These are phyloP conservation scores for Musca domestica DNA, from an alignment of 1,140 invertebrate genomes.

Conservation along the genomic window DNA sequence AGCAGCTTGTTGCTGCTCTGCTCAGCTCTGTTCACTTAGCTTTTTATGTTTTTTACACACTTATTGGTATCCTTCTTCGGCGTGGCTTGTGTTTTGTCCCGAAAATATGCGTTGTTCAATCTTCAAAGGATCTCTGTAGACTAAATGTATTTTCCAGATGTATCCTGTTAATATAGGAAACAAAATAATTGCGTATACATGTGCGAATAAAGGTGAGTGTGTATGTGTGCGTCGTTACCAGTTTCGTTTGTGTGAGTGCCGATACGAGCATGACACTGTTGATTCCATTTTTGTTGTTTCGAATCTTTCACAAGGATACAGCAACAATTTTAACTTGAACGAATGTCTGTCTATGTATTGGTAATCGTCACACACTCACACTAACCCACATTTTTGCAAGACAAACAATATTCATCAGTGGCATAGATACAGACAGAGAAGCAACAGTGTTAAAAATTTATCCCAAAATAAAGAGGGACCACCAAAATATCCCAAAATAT, in stretches of 20 bases:
- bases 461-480: background rate
- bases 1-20: too few species aligned
- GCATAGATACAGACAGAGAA: constrained; percentile 9
- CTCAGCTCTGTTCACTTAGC: too few species aligned
- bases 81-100: background rate
- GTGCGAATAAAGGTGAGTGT: background rate
- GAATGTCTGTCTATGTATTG: background rate
- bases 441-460: constrained; percentile 9
- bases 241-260: background rate
- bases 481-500: background rate
- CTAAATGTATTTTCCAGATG: constrained; percentile 20
- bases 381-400: too few species aligned
- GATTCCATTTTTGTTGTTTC: too few species aligned
- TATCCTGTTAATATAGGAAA: constrained; percentile 22
- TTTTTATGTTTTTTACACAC: too few species aligned
- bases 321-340: constrained; percentile 7
- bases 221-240: background rate
- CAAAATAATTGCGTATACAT: background rate
- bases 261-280: too few species aligned
- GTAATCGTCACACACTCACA: background rate
- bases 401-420: too few species aligned
- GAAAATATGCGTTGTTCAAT: constrained; percentile 12
- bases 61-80: too few species aligned
- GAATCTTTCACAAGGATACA: constrained; percentile 18
- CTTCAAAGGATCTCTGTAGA: constrained; percentile 20